A percentile compares a stretch with the other conserved stretches of the same genome.
phyloP scores from a whole-genome alignment of 2,113 vertebrate genomes.

The Campylomormyrus numenius region DNA sequence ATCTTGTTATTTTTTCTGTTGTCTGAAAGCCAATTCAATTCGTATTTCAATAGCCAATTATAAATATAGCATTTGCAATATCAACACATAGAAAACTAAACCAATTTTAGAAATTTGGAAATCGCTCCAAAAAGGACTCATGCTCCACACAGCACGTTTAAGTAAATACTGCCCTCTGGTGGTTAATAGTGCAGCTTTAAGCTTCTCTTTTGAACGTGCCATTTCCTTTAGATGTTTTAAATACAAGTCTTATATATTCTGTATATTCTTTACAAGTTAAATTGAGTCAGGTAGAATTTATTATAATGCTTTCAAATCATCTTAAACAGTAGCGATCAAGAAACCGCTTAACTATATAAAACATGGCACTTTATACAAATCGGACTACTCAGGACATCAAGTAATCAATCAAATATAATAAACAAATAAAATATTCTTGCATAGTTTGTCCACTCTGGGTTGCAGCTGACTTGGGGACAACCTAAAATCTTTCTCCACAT shows the following conservation, averaged over 20 bases:
- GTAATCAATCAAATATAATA: not conserved
- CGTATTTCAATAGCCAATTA: not conserved
- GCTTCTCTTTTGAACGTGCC: not conserved
- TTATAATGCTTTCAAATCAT: not conserved
- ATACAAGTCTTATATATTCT: not conserved
- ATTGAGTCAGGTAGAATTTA: not conserved
- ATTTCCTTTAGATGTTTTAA: not conserved
- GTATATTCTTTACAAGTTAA: not conserved
- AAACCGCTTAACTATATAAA: not conserved
- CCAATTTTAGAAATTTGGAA: not conserved
- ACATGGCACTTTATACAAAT: not conserved
- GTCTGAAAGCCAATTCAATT: not conserved
- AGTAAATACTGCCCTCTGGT: not conserved
- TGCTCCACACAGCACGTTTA: not conserved
- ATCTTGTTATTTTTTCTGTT: not conserved
- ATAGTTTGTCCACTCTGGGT: not conserved
- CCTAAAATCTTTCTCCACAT: not conserved
- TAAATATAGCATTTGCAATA: not conserved
- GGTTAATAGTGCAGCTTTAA: not conserved
- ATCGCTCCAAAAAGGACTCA: not conserved
- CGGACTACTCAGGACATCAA: not conserved
- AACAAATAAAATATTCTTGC: not conserved
- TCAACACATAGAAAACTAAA: not conserved
- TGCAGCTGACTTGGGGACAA: not conserved
- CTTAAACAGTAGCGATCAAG: not conserved